Base-by-base conservation (phyloP, 1,140 invertebrate genomes). In the Cotesia chilonis region DNA sequence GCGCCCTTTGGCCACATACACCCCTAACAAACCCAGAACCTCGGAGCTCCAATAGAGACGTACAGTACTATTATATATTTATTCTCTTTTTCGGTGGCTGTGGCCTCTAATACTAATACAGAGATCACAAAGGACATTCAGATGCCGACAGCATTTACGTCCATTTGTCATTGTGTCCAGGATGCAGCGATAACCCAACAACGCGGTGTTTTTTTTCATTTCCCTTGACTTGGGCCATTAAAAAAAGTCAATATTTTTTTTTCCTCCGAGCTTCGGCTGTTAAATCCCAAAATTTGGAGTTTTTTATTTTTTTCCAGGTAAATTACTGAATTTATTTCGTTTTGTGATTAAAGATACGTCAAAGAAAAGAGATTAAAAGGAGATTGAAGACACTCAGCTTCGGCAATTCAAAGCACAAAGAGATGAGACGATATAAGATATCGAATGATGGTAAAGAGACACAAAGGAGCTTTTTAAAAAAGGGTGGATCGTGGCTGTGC, bases 91-190 rank as follows among this genome's bases (percentile, higher is more conserved):
- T 37, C 37, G 28, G 35, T 59, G 57, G 57, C 28, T 59, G 57
- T 59, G 41, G 6, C n/a, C 20, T 17, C 14, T 59, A 59, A 59
- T 75, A 78, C 14, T 59, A 59, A 59, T 75, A 78, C 77, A 77
- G 76, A 79, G 81, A 82, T 82, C 79, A 80, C 77, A 82, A 75
- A 71, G 74, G 77, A 81, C 74, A 28, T 59, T 59, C 28, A 59
- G 57, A 20, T 59, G 57, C 57, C 57, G 57, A 59, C 57, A 59
- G 57, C 3, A 59, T 20, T 28, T 28, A 59, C 17, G 28, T 20
- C 57, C 57, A 59, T 59, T 59, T 59, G 57, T 59, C 57, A 59
- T 28, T 28, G 17, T 9, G 57, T 59, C 7, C 57, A 59, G 57
- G 57, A 59, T 28, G 14, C 57, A 59, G 20, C 57, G 20, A 59